Evolutionary conservation across 2,888 invertebrate species (phyloP), one percentile per base, ranked within the genome.

Genomic region (Autographa gamma): DNA sequence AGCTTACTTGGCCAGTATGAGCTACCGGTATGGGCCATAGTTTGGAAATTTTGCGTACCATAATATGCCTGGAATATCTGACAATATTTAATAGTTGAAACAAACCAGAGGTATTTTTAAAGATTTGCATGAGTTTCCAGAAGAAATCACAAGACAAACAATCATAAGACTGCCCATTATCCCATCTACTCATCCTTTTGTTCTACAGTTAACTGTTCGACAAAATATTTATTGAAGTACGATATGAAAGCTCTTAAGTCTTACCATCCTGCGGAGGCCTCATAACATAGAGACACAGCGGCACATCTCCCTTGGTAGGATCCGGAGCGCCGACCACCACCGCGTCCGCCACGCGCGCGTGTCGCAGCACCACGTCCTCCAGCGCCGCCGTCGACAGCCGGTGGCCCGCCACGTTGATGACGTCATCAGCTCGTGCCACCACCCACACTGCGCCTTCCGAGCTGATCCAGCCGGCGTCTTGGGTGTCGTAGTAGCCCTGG

Each of bases 381-480:
- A 99, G 92, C 0, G 98, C 98, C 0, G 98, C 97, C 0, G 99
- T 98, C 0, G 98, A 98, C 58, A 99, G 96, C 65, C 99, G 96
- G 90, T 99, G 99, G 0, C 99, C 99, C 0, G 99, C 98, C 0
- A 99, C 99, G 90, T 99, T 99, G 85, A 99, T 99, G 73, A 98
- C 98, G 92, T 99, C 99, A 93, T 99, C 99, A 73, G 98, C 98
- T 43, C 99, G 96, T 0, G 99, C 98, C 64, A 98, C 98, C 16
- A 99, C 98, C 92, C 97, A 98, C 2, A 99, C 96, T 68, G 98
- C 98, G 0, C 98, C 98, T 79, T 97, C 97, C 66, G 97, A 96
- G 87, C 98, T 98, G 69, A 97, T 96, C 91, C 97, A 98, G 0
- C 99, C 99, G 0, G 98, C 98, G 89, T 99, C 99, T 98, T 99